Evolutionary conservation across 2,113 vertebrate genomes (phyloP).

Genomic region (Oceanites oceanicus): DNA sequence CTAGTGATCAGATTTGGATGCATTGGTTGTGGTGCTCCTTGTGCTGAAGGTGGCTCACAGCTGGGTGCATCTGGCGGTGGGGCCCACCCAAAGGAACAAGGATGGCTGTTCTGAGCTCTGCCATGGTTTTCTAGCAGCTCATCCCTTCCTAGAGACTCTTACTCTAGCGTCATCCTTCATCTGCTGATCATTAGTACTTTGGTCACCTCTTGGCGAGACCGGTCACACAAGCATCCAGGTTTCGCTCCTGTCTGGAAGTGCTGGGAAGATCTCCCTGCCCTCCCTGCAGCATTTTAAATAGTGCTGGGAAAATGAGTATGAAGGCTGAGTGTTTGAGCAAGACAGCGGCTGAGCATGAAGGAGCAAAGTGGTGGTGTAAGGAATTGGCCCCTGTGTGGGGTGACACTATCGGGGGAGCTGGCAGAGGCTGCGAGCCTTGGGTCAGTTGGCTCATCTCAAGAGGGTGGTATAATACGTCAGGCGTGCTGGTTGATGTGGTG

Average conservation of each 20-base stretch:
- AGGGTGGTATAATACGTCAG: not conserved
- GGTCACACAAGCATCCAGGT: not conserved
- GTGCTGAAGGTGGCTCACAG: not conserved
- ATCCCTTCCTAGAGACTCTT: not conserved
- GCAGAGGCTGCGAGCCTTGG: not conserved
- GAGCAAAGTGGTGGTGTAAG: not conserved
- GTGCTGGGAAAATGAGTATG: fast-evolving
- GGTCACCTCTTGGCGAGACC: not conserved
- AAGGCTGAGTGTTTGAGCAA: not conserved
- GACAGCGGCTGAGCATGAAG: not conserved
- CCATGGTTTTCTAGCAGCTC: not conserved
- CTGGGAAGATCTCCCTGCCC: not conserved
- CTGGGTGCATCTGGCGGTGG: not conserved
- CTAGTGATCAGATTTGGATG: not conserved
- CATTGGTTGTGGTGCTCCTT: not conserved
- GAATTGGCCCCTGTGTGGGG: no score
- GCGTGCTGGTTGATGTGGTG: not conserved
- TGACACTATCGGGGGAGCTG: fast-evolving
- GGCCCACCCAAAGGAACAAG: not conserved
- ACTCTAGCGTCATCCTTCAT: not conserved
- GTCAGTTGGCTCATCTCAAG: not conserved
- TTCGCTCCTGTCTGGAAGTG: not conserved
- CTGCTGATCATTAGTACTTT: not conserved
- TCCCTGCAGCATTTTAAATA: not conserved
- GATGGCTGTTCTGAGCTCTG: not conserved